A percentile compares a stretch with the other conserved stretches of the same genome.
phyloP scores from a whole-genome alignment of 2,888 invertebrate species.

The Drosophila paramelanica region DNA sequence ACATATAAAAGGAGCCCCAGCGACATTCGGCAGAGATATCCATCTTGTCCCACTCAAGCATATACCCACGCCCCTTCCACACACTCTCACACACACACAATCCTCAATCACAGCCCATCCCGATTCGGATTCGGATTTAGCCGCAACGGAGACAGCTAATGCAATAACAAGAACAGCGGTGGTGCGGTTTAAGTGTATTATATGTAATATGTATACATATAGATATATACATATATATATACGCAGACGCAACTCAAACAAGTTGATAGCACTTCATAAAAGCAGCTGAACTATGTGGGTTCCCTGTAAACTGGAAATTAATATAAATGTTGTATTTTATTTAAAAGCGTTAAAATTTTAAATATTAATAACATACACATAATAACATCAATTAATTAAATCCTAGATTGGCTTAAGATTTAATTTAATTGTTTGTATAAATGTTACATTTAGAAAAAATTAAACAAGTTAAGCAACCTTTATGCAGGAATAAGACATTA shows the following conservation, averaged over 20 bases:
- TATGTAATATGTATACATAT: background rate
- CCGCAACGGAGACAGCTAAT: constrained; percentile 17
- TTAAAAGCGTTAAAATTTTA: background rate
- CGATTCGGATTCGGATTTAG: constrained; percentile 17
- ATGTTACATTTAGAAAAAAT: no score
- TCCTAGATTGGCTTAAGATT: no score
- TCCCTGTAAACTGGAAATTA: background rate
- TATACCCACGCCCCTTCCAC: background rate
- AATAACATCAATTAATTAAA: no score
- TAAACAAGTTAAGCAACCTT: no score
- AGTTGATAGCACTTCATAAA: background rate
- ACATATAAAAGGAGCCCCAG: constrained; percentile 8
- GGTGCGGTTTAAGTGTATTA: constrained; percentile 7
- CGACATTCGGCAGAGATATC: background rate
- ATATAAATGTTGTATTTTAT: background rate
- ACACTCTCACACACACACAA: background rate
- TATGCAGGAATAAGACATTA: no score
- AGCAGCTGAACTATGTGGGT: background rate
- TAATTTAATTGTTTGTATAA: no score
- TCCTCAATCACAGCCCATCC: background rate
- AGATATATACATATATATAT: background rate
- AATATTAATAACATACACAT: no score
- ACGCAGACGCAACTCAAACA: constrained; percentile 13
- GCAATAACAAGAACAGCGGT: constrained; percentile 30
- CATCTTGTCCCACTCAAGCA: background rate